Base-by-base conservation (phyloP, 1,140 invertebrate species). In the Chionoecetes opilio region DNA sequence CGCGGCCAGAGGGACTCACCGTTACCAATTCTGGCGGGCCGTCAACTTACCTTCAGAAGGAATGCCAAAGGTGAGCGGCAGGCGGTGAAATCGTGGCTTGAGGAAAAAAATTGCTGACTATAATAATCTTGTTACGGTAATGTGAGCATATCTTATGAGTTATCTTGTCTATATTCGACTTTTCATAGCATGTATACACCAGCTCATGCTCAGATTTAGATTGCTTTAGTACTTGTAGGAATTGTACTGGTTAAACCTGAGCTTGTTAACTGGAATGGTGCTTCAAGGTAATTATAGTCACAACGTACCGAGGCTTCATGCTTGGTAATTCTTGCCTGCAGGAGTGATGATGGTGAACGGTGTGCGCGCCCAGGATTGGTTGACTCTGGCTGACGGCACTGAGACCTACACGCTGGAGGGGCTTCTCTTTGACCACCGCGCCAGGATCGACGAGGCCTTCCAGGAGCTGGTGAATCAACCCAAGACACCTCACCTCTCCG, bases 401-500 rank as follows among this genome's bases (percentile, higher is more conserved):
- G 31, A 89, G 34, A 75, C 89, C 8, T 94, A 94, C 26, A 94
- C 53, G 17, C 2, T 94, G 17, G 86, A 63, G 3, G 86, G 89
- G 35, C 32, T 94, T 46, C 93, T 94, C 32, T 94, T 89, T 38
- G 93, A 94, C 34, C 93, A 94, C 86, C 46, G 86, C 21, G 38
- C 86, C 3, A 53, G 29, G 26, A 29, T 93, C 0, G 86, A 88
- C 6, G 35, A 93, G 53, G 92, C 92, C 32, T 88, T 93, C 53
- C 84, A 53, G 26, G 84, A n/a, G 17, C 46, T 92, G 31, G 31
- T 82, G 26, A 35, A 29, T 14, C 53, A 37, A 5, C 26, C 21
- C 5, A 84, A 31, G 3, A 29, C 0, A 26, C n/a, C 3, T 11
- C 21, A 31, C 63, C 31, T 21, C 91, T 92, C 63, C 21, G 63